Base-by-base conservation (phyloP, 2,113 vertebrate genomes). In the Triplophysa dalaica region DNA sequence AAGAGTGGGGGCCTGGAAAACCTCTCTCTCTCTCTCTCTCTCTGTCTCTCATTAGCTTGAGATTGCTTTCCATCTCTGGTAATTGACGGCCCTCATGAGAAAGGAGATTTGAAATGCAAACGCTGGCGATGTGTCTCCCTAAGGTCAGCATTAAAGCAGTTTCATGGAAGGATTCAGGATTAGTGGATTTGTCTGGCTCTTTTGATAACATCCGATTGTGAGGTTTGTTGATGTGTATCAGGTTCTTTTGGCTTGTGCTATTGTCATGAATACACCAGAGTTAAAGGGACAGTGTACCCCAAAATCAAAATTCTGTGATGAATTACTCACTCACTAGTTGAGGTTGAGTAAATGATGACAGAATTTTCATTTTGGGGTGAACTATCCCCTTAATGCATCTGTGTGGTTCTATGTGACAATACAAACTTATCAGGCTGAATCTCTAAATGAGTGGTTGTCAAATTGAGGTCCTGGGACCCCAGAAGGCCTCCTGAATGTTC, bases 81-180 rank as follows among this genome's bases (percentile, higher is more conserved):
- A 68, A 86, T 84, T 87, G 83, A 87, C 82, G 67, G 64, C 50
- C 56, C 81, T 73, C 75, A 54, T 70, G 75, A 86, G 83, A 81
- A 83, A 80, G 83, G 79, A 78, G 78, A 84, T 87, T 89, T 80
- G 90, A 90, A 90, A 88, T 88, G 88, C 88, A 87, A 91, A 90
- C 81, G 80, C 84, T 33, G 82, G 79, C 85, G 82, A 83, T 85
- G 12, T 75, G 67, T 85, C 87, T 84, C 86, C 79, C 85, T 77
- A 84, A 91, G 90, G 81, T 82, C 89, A 80, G 79, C 65, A 79
- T 86, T 88, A 86, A 85, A 66, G 79, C 19, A 67, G 58, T 76
- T 77, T 56, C 76, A 83, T 72, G 73, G 85, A 76, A 86, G 87
- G 75, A 13, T 83, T 75, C 50, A 8, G 87, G 88, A 91, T 91